Conservation (phyloP, 2,113 vertebrate genomes). For the Xenopus laevis region DNA sequence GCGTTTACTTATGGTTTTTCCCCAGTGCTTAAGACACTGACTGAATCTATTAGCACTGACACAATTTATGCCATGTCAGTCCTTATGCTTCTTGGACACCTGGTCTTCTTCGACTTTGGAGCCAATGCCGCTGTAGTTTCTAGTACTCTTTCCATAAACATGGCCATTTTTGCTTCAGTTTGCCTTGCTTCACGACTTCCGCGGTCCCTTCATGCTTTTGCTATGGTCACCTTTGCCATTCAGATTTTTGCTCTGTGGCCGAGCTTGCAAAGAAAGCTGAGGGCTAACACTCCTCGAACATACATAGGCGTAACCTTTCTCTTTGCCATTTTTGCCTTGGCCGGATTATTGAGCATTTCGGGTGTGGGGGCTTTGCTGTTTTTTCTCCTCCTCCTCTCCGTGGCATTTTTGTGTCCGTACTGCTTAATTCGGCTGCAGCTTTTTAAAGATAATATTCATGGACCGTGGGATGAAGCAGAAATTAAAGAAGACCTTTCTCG, state of each 20-base stretch:
- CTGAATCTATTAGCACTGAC: constrained; percentile 93
- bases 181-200: constrained; percentile 91
- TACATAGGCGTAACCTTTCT: constrained; percentile 74
- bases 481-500: constrained; percentile 88
- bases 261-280: constrained; percentile 84
- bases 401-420: constrained; percentile 84
- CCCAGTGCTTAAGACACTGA: constrained; percentile 88
- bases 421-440: constrained; percentile 83
- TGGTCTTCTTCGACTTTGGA: constrained; percentile 87
- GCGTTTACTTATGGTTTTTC: constrained; percentile 95
- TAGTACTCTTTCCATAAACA: constrained; percentile 89
- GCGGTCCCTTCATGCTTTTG: constrained; percentile 83
- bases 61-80: constrained; percentile 94
- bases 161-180: constrained; percentile 91
- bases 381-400: constrained; percentile 66
- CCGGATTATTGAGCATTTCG: constrained; percentile 71
- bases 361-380: constrained; percentile 75
- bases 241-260: constrained; percentile 96
- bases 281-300: constrained; percentile 64
- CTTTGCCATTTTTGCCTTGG: constrained; percentile 71
- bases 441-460: constrained; percentile 95
- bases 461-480: constrained; percentile 96
- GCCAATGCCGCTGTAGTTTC: constrained; percentile 83
- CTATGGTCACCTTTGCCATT: constrained; percentile 89
- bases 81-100: constrained; percentile 89